Conservation (phyloP, 1,140 invertebrate species). For the Berghia stephanieae region DNA sequence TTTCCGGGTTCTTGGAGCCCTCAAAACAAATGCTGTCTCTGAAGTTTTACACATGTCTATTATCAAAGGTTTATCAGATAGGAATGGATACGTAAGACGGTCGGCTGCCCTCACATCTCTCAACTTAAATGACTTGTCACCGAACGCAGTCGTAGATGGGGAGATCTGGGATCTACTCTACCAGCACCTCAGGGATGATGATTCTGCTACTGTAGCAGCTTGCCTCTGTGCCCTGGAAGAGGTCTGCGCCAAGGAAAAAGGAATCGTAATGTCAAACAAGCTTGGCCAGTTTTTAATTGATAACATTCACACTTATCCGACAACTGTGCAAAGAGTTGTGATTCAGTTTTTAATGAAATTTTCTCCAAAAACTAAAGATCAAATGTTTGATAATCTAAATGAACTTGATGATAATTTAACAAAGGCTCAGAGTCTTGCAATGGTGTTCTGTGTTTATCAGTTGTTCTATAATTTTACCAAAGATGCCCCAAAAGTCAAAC, state of each 20-base stretch:
- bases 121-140: slow-evolving; percentile 5
- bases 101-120: slow-evolving; percentile 13
- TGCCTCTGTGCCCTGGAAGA: slow-evolving; percentile 30
- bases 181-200: slow-evolving; percentile 12
- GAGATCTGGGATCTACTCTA: slow-evolving; percentile 27
- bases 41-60: slow-evolving; percentile 12
- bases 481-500: slow-evolving; percentile 6
- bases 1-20: neutral
- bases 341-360: slow-evolving; percentile 29
- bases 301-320: neutral
- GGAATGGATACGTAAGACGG: slow-evolving; percentile 7
- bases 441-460: neutral
- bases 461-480: slow-evolving; percentile 20
- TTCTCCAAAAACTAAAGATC: slow-evolving; percentile 19
- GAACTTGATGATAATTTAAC: slow-evolving; percentile 12
- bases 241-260: slow-evolving; percentile 19
- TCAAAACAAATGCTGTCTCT: neutral
- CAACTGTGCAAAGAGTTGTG: slow-evolving; percentile 20
- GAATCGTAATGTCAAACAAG: slow-evolving; percentile 28
- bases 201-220: slow-evolving; percentile 6
- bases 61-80: slow-evolving; percentile 8
- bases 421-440: neutral
- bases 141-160: slow-evolving; percentile 20
- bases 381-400: slow-evolving; percentile 29
- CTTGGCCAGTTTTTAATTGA: slow-evolving; percentile 22